phyloP scores from a whole-genome alignment of 1,140 invertebrate species.

The Chrysopa pallens region DNA sequence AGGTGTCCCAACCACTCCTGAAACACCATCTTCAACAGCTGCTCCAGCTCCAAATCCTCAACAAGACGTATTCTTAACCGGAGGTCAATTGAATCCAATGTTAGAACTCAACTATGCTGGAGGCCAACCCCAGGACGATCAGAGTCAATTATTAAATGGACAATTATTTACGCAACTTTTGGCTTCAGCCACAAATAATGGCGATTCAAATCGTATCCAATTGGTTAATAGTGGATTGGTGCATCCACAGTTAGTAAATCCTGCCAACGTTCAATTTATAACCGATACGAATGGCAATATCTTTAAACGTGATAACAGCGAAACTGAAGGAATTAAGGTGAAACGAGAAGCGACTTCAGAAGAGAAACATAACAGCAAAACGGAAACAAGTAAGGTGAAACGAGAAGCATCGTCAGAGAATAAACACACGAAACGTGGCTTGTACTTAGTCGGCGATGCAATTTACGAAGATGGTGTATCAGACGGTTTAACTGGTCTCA shows the following conservation, averaged over 20 bases:
- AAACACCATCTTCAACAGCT: conserved; percentile 34
- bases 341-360: conserved; percentile 29
- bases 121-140: conserved; percentile 6
- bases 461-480: conserved; percentile 41
- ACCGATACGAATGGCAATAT: conserved; percentile 27
- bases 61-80: conserved; percentile 40
- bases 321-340: conserved; percentile 18
- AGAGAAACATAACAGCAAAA: too few relatives aligned
- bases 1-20: conserved; percentile 39
- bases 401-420: conserved; percentile 13
- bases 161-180: conserved; percentile 32
- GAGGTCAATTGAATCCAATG: conserved; percentile 43
- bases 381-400: conserved; percentile 4
- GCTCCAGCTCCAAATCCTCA: conserved; percentile 26
- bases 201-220: conserved; percentile 5
- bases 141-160: conserved; percentile 32
- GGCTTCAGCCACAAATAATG: background rate
- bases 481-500: conserved; percentile 8
- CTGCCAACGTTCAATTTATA: conserved; percentile 35
- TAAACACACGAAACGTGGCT: conserved; percentile 39
- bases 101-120: conserved; percentile 33
- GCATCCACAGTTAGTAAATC: conserved; percentile 18
- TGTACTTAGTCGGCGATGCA: conserved; percentile 42
- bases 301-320: conserved; percentile 25
- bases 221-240: conserved; percentile 7